Evolutionary conservation across 2,113 vertebrate genomes (phyloP), one percentile per base, ranked within the genome.

Genomic region (Xiphophorus couchianus): DNA sequence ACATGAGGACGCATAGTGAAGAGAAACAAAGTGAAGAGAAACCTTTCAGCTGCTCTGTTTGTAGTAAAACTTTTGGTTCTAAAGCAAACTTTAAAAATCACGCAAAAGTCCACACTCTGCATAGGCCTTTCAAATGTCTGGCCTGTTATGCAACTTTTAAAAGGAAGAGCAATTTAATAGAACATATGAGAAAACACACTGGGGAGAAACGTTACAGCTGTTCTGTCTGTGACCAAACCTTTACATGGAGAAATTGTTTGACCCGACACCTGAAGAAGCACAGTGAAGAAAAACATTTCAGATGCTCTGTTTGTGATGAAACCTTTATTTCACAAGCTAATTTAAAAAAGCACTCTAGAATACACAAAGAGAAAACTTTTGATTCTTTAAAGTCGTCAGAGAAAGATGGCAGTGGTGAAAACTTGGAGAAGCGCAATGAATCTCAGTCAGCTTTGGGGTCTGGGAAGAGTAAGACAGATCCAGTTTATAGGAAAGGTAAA

Each of bases 241-340:
- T 39, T 13, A 11, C 3, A 13, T 12, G 37, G 37, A 39, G 12
- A 19, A 13, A 5, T 2, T 13, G 25, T 42, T 33, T 66, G 6
- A 13, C 8, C 2, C 35, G 27, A 13, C 65, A 66, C 35, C 15
- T 27, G 9, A 42, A 12, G 17, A 60, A 15, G 5, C 69, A 71
- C 69, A 37, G 30, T 4, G 69, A 54, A 39, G 69, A 61, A 28
- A 71, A 71, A 61, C 14, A 33, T 12, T 71, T 22, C 54, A 62
- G n/a, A n/a, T 71, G 54, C 35, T 65, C 31, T 13, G 33, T n/a
- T n/a, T 65, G 63, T 37, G 3, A 15, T 30, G 4, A 19, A 39
- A 39, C 37, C 3, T 64, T 64, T 29, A 39, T 39, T 39, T 39
- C 37, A 13, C 13, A 13, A 39, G 37, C 37, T 1, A 29, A 10